Conservation (phyloP, 1,140 invertebrate species). For the Gryllus bimaculatus region DNA sequence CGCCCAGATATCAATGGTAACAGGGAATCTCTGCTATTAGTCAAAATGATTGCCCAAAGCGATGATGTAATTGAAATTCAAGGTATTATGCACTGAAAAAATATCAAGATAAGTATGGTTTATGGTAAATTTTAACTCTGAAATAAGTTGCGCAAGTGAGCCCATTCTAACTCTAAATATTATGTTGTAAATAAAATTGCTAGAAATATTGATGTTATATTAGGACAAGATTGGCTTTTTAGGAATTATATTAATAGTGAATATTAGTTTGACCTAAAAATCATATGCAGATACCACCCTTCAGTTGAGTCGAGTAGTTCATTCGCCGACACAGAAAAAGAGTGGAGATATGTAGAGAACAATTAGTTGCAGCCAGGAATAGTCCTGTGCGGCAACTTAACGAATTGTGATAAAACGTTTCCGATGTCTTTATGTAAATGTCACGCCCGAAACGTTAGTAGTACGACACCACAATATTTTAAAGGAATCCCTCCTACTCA, state of each 20-base stretch:
- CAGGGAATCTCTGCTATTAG: neutral
- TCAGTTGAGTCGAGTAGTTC: neutral
- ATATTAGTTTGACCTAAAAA: neutral
- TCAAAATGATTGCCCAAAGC: neutral
- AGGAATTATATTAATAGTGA: neutral
- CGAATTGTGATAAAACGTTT: neutral
- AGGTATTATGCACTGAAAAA: neutral
- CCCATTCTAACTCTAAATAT: neutral
- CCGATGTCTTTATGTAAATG: neutral
- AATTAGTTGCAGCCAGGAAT: neutral
- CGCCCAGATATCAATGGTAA: neutral
- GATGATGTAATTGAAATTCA: neutral
- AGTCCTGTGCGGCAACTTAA: neutral
- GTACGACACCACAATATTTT: neutral
- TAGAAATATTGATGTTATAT: neutral
- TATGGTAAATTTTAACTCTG: neutral
- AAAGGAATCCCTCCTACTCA: conserved; percentile 6
- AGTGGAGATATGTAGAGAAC: neutral
- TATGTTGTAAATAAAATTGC: neutral
- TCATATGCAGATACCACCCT: neutral
- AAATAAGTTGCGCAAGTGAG: neutral
- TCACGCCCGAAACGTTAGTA: neutral
- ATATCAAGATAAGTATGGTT: neutral
- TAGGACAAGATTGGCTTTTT: conserved; percentile 7
- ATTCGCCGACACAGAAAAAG: neutral